Evolutionary conservation across 2,888 invertebrate species (phyloP).

Genomic region (Eristalinus sepulchralis): DNA sequence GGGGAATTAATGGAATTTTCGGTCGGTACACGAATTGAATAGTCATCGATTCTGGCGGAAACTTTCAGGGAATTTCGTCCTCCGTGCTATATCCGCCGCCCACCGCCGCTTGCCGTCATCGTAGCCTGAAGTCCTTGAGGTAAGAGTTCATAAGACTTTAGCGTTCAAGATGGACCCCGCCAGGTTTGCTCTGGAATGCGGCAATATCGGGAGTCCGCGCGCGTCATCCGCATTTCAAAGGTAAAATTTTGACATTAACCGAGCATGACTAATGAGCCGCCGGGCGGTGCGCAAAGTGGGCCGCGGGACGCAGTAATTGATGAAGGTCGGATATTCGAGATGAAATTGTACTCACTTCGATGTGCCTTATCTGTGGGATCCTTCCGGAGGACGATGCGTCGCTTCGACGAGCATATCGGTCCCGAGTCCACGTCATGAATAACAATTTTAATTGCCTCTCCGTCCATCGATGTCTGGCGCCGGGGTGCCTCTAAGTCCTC

Average conservation of each 20-base stretch:
- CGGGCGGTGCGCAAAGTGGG: not conserved
- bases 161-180: constrained; percentile 37
- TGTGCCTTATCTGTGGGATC: constrained; percentile 93
- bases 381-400: constrained; percentile 87
- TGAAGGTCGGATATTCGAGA: constrained; percentile 25
- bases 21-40: constrained; percentile 36
- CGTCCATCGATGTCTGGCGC: constrained; percentile 93
- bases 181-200: not conserved
- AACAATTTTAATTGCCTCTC: constrained; percentile 95
- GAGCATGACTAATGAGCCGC: constrained; percentile 22
- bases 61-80: constrained; percentile 5
- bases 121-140: not conserved
- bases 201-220: not conserved
- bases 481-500: constrained; percentile 85
- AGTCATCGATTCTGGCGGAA: constrained; percentile 50
- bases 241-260: constrained; percentile 10
- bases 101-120: not conserved
- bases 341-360: constrained; percentile 86
- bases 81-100: not conserved
- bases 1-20: constrained; percentile 31
- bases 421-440: constrained; percentile 95
- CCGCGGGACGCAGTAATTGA: constrained; percentile 20
- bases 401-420: constrained; percentile 85
- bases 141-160: not conserved
- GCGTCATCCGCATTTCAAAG: constrained; percentile 20